Evolutionary conservation across 2,113 vertebrate genomes (phyloP), one percentile per base, ranked within the genome.

Genomic region (Mastomys natalensis): DNA sequence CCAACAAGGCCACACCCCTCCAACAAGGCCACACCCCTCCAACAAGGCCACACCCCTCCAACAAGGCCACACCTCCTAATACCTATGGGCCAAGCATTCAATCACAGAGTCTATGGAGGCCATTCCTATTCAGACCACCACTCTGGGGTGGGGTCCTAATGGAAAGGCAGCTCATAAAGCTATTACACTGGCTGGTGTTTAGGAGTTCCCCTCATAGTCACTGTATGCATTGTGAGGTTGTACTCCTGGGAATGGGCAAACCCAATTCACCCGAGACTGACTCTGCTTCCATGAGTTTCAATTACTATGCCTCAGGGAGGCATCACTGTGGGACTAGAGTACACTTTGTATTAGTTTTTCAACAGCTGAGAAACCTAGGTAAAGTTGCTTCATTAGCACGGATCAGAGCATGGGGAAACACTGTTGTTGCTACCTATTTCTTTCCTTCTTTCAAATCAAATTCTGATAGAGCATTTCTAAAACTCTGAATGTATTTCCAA

Each of bases 371-470:
- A 93, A 97, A 77, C 43, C 26, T 68, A 82, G 22, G 60, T 77
- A 80, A 89, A 89, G 24, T 24, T 37, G 37, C 73, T 91, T 81
- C 19, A 6, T 64, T 64, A 76, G 68, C 68, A 88, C 0, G 55
- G 74, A 80, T 87, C 40, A 80, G 40, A 86, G 73, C 26, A 29
- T 31, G 29, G 34, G 73, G 64, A 85, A 89, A 80, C 21, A 16
- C 60, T 55, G 26, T 43, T 62, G n/a, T 77, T 72, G 53, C 85
- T 84, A 60, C 26, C 6, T 21, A 37, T 84, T 92, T 90, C 29
- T 43, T 43, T 51, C 74, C 45, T 81, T 81, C 87, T 95, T 90
- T 92, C 29, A 70, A 90, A 84, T 16, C 85, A 93, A 80, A 90
- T 91, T 62, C 92, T 70, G 70, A 85, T 29, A 70, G 73, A 19